Evolutionary conservation across 1,140 invertebrate species (phyloP).

Genomic region (Cecropterus lyciades): DNA sequence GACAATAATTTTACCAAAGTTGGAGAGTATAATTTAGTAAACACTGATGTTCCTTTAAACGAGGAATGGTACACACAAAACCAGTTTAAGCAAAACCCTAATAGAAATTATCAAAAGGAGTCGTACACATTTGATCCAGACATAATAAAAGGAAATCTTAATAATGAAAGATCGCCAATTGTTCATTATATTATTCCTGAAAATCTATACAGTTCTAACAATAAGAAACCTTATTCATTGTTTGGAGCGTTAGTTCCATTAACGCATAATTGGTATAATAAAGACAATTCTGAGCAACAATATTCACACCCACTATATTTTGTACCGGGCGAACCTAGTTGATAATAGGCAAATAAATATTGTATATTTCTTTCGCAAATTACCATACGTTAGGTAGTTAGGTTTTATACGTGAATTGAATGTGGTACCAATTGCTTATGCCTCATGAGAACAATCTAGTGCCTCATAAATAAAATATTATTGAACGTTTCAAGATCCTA

Average conservation of each 20-base stretch:
- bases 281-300: background rate
- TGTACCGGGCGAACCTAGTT: background rate
- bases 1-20: constrained; percentile 5
- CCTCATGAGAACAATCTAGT: no score
- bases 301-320: background rate
- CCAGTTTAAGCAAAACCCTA: constrained; percentile 13
- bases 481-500: no score
- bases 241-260: constrained; percentile 9
- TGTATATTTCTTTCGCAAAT: no score
- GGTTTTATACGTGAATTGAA: no score
- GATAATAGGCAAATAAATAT: no score
- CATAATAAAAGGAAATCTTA: background rate
- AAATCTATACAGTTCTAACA: constrained; percentile 10
- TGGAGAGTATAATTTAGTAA: background rate
- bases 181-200: constrained; percentile 13
- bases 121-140: constrained; percentile 7
- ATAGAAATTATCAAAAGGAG: constrained; percentile 8
- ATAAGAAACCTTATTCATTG: constrained; percentile 5
- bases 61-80: constrained; percentile 15
- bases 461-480: no score
- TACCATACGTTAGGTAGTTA: no score
- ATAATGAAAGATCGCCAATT: constrained; percentile 4
- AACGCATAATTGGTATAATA: constrained; percentile 16
- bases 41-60: constrained; percentile 3
- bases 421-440: no score